These are phyloP conservation scores for Norana najaformis DNA, from an alignment of 2,888 invertebrate species.

Conservation along the genomic window DNA sequence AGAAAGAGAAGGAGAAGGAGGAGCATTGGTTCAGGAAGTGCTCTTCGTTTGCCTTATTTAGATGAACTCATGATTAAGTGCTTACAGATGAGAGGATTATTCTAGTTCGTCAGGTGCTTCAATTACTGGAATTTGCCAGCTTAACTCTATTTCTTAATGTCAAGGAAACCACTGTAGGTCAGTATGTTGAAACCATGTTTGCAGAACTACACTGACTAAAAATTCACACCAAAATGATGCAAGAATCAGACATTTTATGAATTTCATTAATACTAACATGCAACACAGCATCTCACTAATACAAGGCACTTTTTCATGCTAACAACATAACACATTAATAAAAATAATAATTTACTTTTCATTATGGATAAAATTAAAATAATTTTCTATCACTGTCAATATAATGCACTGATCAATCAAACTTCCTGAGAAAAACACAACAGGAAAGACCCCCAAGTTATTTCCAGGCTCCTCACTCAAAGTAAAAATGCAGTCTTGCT, in stretches of 20 bases:
- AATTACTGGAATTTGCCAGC: too few relatives aligned
- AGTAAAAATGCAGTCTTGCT: background rate
- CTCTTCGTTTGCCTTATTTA: background rate
- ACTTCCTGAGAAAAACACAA: background rate
- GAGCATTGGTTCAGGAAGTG: background rate
- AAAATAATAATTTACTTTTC: background rate
- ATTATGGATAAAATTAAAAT: background rate
- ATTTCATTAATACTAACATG: background rate
- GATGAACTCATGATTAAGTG: slow-evolving; percentile 4
- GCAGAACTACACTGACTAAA: too few relatives aligned
- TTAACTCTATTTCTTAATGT: too few relatives aligned
- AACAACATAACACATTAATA: background rate
- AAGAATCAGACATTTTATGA: background rate
- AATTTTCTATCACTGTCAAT: background rate
- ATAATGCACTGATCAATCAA: background rate
- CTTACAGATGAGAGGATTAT: background rate
- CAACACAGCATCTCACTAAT: background rate
- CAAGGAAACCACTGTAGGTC: too few relatives aligned
- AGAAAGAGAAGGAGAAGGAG: background rate
- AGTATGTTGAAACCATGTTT: too few relatives aligned
- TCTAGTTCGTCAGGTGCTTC: background rate
- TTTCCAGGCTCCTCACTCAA: background rate
- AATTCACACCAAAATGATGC: too few relatives aligned
- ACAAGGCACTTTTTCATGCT: background rate
- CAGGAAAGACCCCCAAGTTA: background rate